Base-by-base conservation (phyloP, 2,888 invertebrate genomes). In the Thymelicus lineola region DNA sequence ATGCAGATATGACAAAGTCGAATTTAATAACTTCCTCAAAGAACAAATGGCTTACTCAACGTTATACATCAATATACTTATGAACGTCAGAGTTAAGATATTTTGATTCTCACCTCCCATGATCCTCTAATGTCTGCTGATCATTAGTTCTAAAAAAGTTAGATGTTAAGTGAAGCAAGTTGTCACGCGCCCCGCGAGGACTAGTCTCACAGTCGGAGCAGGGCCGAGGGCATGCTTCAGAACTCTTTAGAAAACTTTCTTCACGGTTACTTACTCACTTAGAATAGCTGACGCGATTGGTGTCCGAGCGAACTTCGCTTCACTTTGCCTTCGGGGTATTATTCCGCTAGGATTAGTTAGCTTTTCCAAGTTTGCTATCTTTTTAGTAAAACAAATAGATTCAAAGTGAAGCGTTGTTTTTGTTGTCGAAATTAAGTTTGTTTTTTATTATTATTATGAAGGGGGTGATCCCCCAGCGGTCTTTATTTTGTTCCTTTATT, bases 251-350 rank as follows among this genome's bases (percentile, higher is more conserved):
- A 38, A 55, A 65, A 65, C 45, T 65, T 65, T 58, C 65, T 57
- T 57, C 57, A 45, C 65, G 65, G 45, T 57, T 65, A 65, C 55
- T 65, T 65, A 65, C 57, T 35, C 35, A 55, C 42, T 65, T 28
- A 65, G 65, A 57, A 57, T 57, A 57, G 35, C 57, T 57, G 57
- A 36, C 57, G n/a, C 57, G 36, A 57, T 36, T 36, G 57, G 57
- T 57, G 57, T 57, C 57, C 36, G 28, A 57, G 57, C 36, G 57
- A 36, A 57, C 57, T 36, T 57, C 20, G 9, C 53, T 53, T 20
- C 53, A 53, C 53, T 53, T 53, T 36, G 57, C 36, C 57, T 57
- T 35, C 12, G 36, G 57, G 53, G 50, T 50, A 55, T 55, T 55
- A 36, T 36, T 57, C 36, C 57, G n/a, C 57, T 57, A 14, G 14